Base-by-base conservation (phyloP, 1,140 invertebrate genomes). In the Lordiphosa stackelbergi region DNA sequence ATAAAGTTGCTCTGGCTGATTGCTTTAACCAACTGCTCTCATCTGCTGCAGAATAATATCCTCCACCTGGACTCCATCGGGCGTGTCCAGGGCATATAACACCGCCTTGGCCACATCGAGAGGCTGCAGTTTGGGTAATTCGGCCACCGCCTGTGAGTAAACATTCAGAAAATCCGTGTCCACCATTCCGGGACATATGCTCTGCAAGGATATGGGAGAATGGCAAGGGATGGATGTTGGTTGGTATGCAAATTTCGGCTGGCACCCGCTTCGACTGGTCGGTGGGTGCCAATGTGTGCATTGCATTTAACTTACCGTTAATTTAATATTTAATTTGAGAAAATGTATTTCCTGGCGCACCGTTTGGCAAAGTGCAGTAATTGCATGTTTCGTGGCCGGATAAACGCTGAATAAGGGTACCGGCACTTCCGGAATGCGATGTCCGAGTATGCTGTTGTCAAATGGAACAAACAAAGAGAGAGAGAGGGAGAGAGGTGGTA, bases 171-270 rank as follows among this genome's bases (percentile, higher is more conserved):
- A 90, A 66, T 91, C 90, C 3, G 90, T 92, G 66, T 89, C 86
- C 9, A 91, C 90, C 53, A 90, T 70, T 2, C 91, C 91, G 9
- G 91, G 91, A 71, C 90, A 91, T 24, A 92, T 89, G 71, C 88
- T 89, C 91, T 91, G 69, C 19, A 77, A 24, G 41, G 41, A 45
- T 22, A 31, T 68, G 57, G 53, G 53, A 56, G 8, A 9, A 41
- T 61, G 48, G 19, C 3, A 22, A 22, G 19, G 4, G 19, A 22
- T 3, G 0, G 19, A 71, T 69, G 56, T 51, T 63, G 71, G 68
- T 65, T 69, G 64, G 66, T 22, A 22, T 61, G 35, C 22, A 53
- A 52, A 41, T 34, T 55, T 60, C 24, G 48, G 38, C 22, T 40
- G 38, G 38, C 37, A 28, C 11, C 8, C 10, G 19, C 1, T n/a